These are phyloP conservation scores for Pungitius pungitius DNA, from an alignment of 2,113 vertebrate species.

Conservation along the genomic window DNA sequence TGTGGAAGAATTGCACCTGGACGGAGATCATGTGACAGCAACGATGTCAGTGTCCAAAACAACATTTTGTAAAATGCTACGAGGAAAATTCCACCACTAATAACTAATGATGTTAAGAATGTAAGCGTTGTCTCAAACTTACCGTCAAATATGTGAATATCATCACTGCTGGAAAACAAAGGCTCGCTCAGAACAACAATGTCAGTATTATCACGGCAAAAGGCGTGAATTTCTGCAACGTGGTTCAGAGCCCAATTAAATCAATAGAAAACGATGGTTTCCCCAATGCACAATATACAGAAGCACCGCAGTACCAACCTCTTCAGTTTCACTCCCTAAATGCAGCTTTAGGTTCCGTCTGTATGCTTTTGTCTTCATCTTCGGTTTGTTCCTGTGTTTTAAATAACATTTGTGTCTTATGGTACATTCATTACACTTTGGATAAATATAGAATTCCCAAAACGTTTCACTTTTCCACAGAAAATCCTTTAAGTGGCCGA, in stretches of 20 bases:
- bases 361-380: slow-evolving; percentile 13
- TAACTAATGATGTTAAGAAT: background rate
- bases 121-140: background rate
- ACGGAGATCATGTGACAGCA: slow-evolving; percentile 8
- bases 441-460: slow-evolving; percentile 12
- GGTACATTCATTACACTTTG: slow-evolving; percentile 1
- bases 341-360: slow-evolving; percentile 16
- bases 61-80: slow-evolving; percentile 56
- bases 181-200: slow-evolving; percentile 10
- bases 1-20: slow-evolving; percentile 2
- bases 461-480: slow-evolving; percentile 1
- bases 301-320: background rate
- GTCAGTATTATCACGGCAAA: slow-evolving; percentile 1
- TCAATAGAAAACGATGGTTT: background rate
- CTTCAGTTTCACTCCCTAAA: slow-evolving; percentile 1
- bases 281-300: background rate
- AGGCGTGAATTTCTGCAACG: slow-evolving; percentile 13
- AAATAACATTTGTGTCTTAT: background rate
- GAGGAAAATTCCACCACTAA: slow-evolving; percentile 29
- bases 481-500: slow-evolving; percentile 16
- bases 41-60: slow-evolving; percentile 28
- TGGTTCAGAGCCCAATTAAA: slow-evolving; percentile 4
- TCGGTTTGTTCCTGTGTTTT: slow-evolving; percentile 6
- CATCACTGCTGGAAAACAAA: slow-evolving; percentile 10
- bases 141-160: slow-evolving; percentile 2